Evolutionary conservation across 2,888 invertebrate genomes (phyloP).

Genomic region (Pogonocherus hispidulus): DNA sequence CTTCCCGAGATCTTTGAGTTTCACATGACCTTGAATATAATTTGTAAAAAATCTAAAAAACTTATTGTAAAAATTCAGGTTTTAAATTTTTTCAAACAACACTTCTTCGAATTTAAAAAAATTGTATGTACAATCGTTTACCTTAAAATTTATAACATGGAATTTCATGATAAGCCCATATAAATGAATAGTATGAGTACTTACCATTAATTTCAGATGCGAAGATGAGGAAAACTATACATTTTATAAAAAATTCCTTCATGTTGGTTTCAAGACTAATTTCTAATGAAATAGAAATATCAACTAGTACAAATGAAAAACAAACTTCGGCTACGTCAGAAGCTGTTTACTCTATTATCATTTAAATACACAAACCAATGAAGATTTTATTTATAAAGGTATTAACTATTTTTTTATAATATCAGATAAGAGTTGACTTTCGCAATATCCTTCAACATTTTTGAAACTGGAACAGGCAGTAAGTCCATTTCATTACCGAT

Average conservation of each 20-base stretch:
- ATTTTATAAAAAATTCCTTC: neutral
- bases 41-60: no score
- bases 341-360: conserved; percentile 20
- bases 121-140: no score
- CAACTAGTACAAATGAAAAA: neutral
- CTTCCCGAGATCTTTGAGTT: no score
- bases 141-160: no score
- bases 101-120: no score
- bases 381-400: conserved; percentile 10
- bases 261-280: neutral
- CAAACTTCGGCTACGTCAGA: neutral
- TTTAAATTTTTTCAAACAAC: no score
- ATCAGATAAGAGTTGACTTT: neutral
- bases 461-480: no score
- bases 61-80: no score
- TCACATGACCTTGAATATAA: no score
- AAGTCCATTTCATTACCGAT: no score
- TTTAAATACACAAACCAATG: conserved; percentile 19
- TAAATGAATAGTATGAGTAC: neutral
- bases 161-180: no score
- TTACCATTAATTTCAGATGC: neutral
- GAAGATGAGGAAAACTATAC: neutral
- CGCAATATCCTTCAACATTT: neutral
- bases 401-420: conserved; percentile 1
- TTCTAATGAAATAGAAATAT: neutral